These are phyloP conservation scores for Halcyon leucocephala DNA, from an alignment of 2,797 vertebrate species.

Conservation along the genomic window DNA sequence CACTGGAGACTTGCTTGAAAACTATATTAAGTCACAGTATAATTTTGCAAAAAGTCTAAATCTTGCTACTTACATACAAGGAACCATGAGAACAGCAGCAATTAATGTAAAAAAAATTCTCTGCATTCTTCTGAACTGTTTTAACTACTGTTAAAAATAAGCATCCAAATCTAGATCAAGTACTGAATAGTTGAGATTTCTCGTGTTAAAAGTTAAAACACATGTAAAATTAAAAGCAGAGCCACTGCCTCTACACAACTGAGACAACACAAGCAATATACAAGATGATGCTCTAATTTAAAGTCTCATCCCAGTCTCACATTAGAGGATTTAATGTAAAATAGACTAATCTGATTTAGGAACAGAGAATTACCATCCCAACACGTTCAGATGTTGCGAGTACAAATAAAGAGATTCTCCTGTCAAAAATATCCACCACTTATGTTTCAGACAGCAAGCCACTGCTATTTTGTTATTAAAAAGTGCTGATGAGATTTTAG, in stretches of 20 bases:
- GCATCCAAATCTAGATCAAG: not conserved
- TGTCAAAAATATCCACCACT: constrained; percentile 4
- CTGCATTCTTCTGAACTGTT: not conserved
- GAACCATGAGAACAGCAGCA: not conserved
- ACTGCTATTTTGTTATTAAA: not conserved
- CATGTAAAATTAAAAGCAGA: not conserved
- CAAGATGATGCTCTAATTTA: not conserved
- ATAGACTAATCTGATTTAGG: not conserved
- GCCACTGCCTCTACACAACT: not conserved
- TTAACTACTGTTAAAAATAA: not conserved
- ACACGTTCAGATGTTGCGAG: not conserved
- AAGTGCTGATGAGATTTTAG: not conserved
- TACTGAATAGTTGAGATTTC: not conserved
- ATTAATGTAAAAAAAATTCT: not conserved
- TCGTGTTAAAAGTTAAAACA: not conserved
- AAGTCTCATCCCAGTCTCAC: not conserved
- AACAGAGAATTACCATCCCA: not conserved
- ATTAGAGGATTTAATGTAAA: not conserved
- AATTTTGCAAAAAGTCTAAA: not conserved
- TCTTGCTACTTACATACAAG: not conserved
- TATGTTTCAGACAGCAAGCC: not conserved
- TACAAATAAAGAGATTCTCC: not conserved
- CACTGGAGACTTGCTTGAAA: constrained; percentile 33
- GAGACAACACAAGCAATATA: not conserved
- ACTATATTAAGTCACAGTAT: constrained; percentile 26